Evolutionary conservation across 2,797 vertebrate species (phyloP).

Genomic region (Synaphobranchus kaupii): DNA sequence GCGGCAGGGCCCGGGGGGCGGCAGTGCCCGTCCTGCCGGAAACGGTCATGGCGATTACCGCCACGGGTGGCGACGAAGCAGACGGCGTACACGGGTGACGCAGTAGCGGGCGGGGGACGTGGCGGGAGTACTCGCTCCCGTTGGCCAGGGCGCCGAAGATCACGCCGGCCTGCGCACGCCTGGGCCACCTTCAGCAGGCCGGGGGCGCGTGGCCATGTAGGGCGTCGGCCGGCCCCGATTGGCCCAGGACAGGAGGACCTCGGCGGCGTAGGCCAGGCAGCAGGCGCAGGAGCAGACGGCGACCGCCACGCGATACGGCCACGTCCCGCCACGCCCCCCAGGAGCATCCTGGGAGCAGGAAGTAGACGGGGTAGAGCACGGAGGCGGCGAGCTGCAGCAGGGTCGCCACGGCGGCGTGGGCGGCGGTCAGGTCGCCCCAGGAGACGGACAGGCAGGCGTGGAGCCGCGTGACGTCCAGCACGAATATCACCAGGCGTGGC

Average conservation of each 20-base stretch:
- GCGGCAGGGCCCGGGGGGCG: no score
- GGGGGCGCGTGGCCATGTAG: conserved; percentile 92
- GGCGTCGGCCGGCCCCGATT: conserved; percentile 84
- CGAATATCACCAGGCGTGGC: conserved; percentile 62
- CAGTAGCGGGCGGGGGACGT: conserved; percentile 90
- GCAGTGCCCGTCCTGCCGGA: conserved; percentile 72
- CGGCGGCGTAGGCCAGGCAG: conserved; percentile 76
- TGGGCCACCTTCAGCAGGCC: conserved; percentile 96
- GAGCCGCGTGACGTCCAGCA: conserved; percentile 21
- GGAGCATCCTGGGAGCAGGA: conserved; percentile 75
- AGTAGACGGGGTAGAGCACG: conserved; percentile 92
- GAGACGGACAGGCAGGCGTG: conserved; percentile 85
- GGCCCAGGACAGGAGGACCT: conserved; percentile 88
- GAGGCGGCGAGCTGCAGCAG: conserved; percentile 90
- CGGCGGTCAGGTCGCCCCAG: conserved; percentile 96
- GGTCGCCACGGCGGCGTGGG: conserved; percentile 90
- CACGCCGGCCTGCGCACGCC: conserved; percentile 89
- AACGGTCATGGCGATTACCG: conserved; percentile 83
- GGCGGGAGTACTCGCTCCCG: conserved; percentile 79
- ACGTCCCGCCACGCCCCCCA: conserved; percentile 72
- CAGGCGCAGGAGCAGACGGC: conserved; percentile 84
- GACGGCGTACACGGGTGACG: conserved; percentile 89
- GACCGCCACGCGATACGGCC: conserved; percentile 86
- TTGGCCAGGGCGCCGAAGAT: conserved; percentile 92
- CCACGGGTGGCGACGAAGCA: conserved; percentile 85